phyloP scores from a whole-genome alignment of 2,888 invertebrate genomes.

The Corbicula japonica region DNA sequence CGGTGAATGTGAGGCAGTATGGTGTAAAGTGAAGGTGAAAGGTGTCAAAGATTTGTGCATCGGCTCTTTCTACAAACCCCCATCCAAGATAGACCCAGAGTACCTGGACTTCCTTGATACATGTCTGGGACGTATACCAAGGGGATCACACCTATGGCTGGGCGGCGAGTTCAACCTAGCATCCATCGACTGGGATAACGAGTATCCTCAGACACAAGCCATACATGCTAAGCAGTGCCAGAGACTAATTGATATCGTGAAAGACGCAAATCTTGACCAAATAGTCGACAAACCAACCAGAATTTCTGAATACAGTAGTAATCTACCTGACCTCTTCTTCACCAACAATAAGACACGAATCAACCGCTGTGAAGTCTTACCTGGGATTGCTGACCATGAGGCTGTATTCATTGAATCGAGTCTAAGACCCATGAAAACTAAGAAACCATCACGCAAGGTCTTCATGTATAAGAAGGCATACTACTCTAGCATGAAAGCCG shows the following conservation, averaged over 20 bases:
- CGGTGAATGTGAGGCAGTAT: too few relatives aligned
- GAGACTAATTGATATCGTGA: background rate
- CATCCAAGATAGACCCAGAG: too few relatives aligned
- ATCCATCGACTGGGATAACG: conserved; percentile 15
- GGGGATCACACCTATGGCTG: conserved; percentile 25
- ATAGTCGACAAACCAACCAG: conserved; percentile 25
- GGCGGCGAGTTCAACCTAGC: conserved; percentile 33
- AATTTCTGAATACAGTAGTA: conserved; percentile 6
- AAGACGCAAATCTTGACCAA: conserved; percentile 17
- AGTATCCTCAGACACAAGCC: conserved; percentile 3
- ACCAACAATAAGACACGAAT: conserved; percentile 28
- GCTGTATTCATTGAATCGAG: conserved; percentile 12
- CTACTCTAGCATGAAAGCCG: too few relatives aligned
- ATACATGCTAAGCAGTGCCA: background rate
- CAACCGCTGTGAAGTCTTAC: conserved; percentile 2
- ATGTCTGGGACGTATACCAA: conserved; percentile 21
- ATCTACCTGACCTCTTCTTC: conserved; percentile 33
- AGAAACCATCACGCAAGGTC: conserved; percentile 3
- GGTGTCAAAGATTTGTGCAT: too few relatives aligned
- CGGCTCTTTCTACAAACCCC: too few relatives aligned
- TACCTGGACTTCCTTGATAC: too few relatives aligned
- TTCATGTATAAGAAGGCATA: too few relatives aligned
- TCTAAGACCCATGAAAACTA: conserved; percentile 35
- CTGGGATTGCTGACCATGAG: conserved; percentile 6
- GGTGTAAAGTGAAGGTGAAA: too few relatives aligned